Percentiles rank a stretch among this genome's conserved stretches.
Evolutionary conservation across 1,140 invertebrate species (phyloP).

Genomic region (Drosophila seguyi): DNA sequence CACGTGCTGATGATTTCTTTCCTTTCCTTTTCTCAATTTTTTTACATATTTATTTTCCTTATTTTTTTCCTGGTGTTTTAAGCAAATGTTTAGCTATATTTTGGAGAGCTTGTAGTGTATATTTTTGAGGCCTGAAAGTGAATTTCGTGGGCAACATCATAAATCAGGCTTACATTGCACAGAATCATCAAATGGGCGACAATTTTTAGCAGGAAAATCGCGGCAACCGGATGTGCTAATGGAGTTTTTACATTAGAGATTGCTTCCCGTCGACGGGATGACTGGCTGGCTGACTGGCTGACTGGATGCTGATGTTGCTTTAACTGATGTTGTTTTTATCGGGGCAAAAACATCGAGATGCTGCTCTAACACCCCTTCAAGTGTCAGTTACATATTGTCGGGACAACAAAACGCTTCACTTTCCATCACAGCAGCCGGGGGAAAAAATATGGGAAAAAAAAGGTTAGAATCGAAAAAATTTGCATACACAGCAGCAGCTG

Average conservation of each 20-base stretch:
- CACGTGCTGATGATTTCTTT: constrained; percentile 65
- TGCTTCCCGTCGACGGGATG: constrained; percentile 49
- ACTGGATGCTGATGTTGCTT: constrained; percentile 22
- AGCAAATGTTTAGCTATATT: constrained; percentile 53
- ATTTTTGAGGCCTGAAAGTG: constrained; percentile 55
- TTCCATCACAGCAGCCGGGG: constrained; percentile 56
- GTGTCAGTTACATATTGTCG: constrained; percentile 83
- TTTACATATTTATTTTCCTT: constrained; percentile 50
- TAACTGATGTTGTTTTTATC: constrained; percentile 57
- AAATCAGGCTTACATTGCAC: constrained; percentile 84
- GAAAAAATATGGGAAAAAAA: constrained; percentile 55
- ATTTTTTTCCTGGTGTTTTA: constrained; percentile 20
- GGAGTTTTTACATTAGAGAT: constrained; percentile 79
- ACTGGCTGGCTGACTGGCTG: not conserved
- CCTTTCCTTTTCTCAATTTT: constrained; percentile 25
- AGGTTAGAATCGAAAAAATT: constrained; percentile 74
- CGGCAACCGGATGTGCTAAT: constrained; percentile 69
- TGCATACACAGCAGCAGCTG: constrained; percentile 82
- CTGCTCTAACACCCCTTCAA: constrained; percentile 79
- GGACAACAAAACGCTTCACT: constrained; percentile 80
- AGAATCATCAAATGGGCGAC: constrained; percentile 82
- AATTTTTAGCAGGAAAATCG: constrained; percentile 46
- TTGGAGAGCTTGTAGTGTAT: constrained; percentile 61
- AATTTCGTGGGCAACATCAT: constrained; percentile 68
- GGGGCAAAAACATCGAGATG: constrained; percentile 65